Evolutionary conservation across 2,888 invertebrate species (phyloP), one percentile per base, ranked within the genome.

Genomic region (Spatulosminthurus flaviceps): DNA sequence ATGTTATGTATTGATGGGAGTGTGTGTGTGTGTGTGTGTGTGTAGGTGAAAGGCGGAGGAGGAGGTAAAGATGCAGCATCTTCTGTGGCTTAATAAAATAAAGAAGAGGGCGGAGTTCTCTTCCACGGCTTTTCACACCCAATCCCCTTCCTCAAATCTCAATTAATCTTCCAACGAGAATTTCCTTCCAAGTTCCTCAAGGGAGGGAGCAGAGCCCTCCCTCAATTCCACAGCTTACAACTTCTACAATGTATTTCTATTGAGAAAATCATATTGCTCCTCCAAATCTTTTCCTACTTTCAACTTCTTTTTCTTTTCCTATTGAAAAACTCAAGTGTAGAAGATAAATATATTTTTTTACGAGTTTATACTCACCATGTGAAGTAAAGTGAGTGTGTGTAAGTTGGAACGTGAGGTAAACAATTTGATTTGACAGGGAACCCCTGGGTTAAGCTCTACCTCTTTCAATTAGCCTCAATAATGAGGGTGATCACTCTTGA

Each of bases 391-490:
- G 7, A n/a, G n/a, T 51, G 5, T 51, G 4, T 7, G 34, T 34
- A 34, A 34, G 9, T 7, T 9, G 34, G 34, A 34, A 51, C 51
- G 51, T 51, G 51, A 51, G 51, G 51, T 51, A 51, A 51, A 51
- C 51, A 51, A 51, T 51, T 51, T 51, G 51, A 51, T 51, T 51
- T 51, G 51, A 51, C 51, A 51, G 51, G 51, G 51, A 51, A 51
- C 51, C 51, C 51, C 51, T 51, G 2, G 51, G 51, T 51, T 51
- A 5, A n/a, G 5, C 16, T 51, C 51, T 51, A 5, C 21, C 69
- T 69, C 29, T 26, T 69, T 69, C 69, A 69, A 69, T 69, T 69
- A 69, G 69, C 69, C 69, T 69, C 69, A 69, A 69, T 69, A 69
- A 29, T 26, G n/a, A 69, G 28, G 22, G 29, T 29, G 69, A 29